Evolutionary conservation across 2,113 vertebrate genomes (phyloP), one percentile per base, ranked within the genome.

Genomic region (Cinclus cinclus): DNA sequence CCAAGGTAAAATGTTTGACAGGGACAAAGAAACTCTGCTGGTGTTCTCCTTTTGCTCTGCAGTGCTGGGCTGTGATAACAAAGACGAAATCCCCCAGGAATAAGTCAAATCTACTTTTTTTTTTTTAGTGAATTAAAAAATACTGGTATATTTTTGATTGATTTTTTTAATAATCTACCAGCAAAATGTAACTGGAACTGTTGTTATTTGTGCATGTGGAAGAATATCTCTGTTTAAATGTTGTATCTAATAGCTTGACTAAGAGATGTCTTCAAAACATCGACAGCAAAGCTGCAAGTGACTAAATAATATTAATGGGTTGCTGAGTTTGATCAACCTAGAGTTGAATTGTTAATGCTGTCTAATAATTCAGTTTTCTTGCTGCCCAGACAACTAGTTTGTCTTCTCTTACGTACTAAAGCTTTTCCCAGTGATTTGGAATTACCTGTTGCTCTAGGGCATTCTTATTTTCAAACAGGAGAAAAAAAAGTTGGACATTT

Each of bases 91-190:
- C 4, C 11, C 28, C 11, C 11, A 22, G 37, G 17, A 53, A 30
- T 15, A 23, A 9, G 6, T 16, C 31, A 10, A 14, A 9, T 41
- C 13, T 16, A 5, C 5, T 2, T n/a, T 1, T 3, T 13, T 53
- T 85, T 85, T 68, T 75, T 84, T 33, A 30, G 4, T 62, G 2
- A 46, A 9, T 31, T 2, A 53, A 19, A 17, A 83, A 64, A 13
- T 28, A 27, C 2, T 59, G 31, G 0, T 55, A 0, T 68, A 8
- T 89, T 67, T 83, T 23, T 8, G 14, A 37, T 25, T 8, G 7
- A 8, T 31, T 22, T 30, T 10, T 10, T 41, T 17, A 56, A 46
- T 62, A 33, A 31, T 13, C 5, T 58, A 8, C 28, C 49, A 14
- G 15, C 9, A 82, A 27, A 87, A 22, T 44, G 25, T 8, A 49